Evolutionary conservation across 2,888 invertebrate genomes (phyloP).

Genomic region (Hydropsyche betteni): DNA sequence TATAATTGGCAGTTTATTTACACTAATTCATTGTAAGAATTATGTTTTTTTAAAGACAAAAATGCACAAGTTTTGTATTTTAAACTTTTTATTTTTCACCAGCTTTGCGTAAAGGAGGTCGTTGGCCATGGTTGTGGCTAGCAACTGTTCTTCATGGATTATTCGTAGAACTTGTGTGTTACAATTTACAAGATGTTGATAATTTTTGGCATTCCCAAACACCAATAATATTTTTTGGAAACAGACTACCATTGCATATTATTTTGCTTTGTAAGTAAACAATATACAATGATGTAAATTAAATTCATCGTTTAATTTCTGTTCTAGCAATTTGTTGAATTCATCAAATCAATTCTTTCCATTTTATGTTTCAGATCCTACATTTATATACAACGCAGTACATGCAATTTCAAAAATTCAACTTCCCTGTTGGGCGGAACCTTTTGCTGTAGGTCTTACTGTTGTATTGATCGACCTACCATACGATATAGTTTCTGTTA

Average conservation of each 20-base stretch:
- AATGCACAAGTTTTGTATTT: not conserved
- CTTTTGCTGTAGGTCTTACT: constrained; percentile 74
- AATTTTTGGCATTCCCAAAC: constrained; percentile 88
- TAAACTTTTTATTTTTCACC: constrained; percentile 31
- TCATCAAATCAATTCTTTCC: not conserved
- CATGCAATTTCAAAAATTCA: constrained; percentile 67
- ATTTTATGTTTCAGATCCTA: constrained; percentile 62
- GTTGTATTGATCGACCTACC: constrained; percentile 80
- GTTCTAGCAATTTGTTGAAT: not conserved
- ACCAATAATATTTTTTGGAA: constrained; percentile 75
- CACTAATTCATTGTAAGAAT: constrained; percentile 71
- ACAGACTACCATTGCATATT: constrained; percentile 78
- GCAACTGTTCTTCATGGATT: constrained; percentile 77
- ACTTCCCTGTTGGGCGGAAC: constrained; percentile 68
- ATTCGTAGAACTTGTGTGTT: constrained; percentile 75
- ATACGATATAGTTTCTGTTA: constrained; percentile 80
- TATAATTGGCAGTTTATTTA: constrained; percentile 70
- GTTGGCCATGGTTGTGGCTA: constrained; percentile 80
- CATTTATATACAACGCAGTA: constrained; percentile 69
- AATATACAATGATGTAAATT: not conserved
- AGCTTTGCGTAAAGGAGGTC: constrained; percentile 77
- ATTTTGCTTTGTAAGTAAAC: constrained; percentile 72
- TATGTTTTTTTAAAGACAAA: constrained; percentile 15
- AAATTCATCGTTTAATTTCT: not conserved
- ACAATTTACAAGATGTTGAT: constrained; percentile 77